Evolutionary conservation across 1,140 invertebrate genomes (phyloP), one percentile per base, ranked within the genome.

Genomic region (Caenorhabditis latens): DNA sequence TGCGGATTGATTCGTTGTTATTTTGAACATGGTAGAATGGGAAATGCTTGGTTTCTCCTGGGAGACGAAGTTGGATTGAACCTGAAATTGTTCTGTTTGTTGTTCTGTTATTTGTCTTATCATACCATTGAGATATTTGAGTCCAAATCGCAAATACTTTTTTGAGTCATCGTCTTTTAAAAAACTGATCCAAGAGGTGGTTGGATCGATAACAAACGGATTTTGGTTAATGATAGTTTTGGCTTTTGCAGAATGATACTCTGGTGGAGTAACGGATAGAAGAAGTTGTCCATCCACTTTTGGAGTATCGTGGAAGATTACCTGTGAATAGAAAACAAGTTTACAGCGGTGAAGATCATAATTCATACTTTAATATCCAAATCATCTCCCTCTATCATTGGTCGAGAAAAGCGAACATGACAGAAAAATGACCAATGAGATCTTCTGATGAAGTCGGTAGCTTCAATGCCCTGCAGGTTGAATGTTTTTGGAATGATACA

Each of bases 131-230:
- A 5, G 43, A 16, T 43, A 71, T n/a, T 19, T 71, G 1, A 71
- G 16, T 5, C 65, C 65, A 19, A 71, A 71, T 71, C 21, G 13
- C 40, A 71, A 1, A 4, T 11, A 4, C n/a, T 16, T 71, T 24
- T 19, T 71, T n/a, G 4, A 8, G 4, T 43, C 42, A 46, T 71
- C 65, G 46, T 46, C 42, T 1, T 43, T 43, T 14, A 71, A 19
- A 46, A 43, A 19, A 42, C 42, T 71, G 42, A 71, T 46, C 65
- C 65, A 71, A 0, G 65, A 40, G 8, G 11, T 43, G 1, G 65
- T 43, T 71, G 65, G 65, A 14, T 71, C 65, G 65, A 71, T 71
- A 14, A 71, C 42, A 8, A 43, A 71, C 16, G 65, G 65, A 16
- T 71, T 71, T 43, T 46, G 4, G 13, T 71, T 19, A 16, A 71